Evolutionary conservation across 2,797 vertebrate species (phyloP).

Genomic region (Buphagus erythrorhynchus): DNA sequence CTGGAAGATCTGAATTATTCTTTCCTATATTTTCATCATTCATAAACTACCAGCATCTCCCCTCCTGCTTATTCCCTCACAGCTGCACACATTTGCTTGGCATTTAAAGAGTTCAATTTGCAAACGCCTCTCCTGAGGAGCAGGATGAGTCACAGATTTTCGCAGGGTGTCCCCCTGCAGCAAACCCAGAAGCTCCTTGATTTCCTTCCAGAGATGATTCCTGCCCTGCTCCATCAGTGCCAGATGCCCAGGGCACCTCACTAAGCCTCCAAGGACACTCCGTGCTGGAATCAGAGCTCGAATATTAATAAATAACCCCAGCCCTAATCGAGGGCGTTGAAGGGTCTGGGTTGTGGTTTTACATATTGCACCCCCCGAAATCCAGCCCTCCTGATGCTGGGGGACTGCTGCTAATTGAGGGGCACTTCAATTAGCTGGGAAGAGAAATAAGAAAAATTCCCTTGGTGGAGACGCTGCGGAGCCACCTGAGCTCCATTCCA

Average conservation of each 20-base stretch:
- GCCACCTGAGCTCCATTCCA: background rate
- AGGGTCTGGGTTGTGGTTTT: background rate
- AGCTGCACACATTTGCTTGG: background rate
- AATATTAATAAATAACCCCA: background rate
- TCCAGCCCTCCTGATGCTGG: background rate
- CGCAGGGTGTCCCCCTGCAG: background rate
- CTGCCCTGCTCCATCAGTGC: background rate
- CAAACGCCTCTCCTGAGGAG: background rate
- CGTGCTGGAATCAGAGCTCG: background rate
- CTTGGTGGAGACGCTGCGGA: background rate
- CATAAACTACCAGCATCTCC: background rate
- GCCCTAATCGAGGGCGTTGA: rapidly evolving
- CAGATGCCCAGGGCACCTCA: background rate
- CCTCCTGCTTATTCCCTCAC: background rate
- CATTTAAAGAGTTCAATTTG: background rate
- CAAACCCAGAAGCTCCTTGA: background rate
- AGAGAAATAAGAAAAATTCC: background rate
- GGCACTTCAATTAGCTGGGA: background rate
- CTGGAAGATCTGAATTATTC: background rate
- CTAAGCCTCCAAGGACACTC: background rate
- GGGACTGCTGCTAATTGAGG: background rate
- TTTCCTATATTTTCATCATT: background rate
- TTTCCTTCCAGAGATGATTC: background rate
- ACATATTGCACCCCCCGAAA: rapidly evolving
- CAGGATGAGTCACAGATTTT: background rate